Percentiles rank a stretch among this genome's conserved stretches.
These are phyloP conservation scores for Anoura caudifer DNA, from an alignment of 2,113 vertebrate species.

Conservation along the genomic window DNA sequence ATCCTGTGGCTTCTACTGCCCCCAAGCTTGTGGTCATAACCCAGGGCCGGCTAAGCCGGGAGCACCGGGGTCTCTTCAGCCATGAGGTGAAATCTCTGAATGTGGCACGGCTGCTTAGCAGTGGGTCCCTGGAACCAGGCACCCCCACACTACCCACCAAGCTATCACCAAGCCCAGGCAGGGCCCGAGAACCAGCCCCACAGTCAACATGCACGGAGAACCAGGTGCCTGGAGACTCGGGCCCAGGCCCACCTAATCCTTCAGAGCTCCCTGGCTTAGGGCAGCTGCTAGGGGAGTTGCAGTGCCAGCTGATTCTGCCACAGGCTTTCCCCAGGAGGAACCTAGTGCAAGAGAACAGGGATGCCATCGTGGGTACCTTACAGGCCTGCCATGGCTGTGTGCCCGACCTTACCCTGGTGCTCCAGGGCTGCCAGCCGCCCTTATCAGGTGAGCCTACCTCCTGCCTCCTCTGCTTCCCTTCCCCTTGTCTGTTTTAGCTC, in stretches of 20 bases:
- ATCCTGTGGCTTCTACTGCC: conserved; percentile 7
- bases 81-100: conserved; percentile 87
- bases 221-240: conserved; percentile 1
- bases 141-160: background rate
- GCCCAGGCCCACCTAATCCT: background rate
- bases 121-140: conserved; percentile 36
- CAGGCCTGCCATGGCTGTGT: conserved; percentile 76
- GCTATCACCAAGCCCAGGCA: conserved; percentile 2
- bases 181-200: background rate
- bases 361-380: conserved; percentile 77
- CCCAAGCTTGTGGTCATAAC: conserved; percentile 64
- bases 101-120: conserved; percentile 66
- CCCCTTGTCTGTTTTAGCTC: background rate
- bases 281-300: conserved; percentile 76
- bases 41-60: conserved; percentile 69
- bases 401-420: conserved; percentile 76
- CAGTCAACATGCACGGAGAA: conserved; percentile 58
- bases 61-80: conserved; percentile 83
- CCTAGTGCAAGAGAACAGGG: conserved; percentile 80
- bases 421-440: background rate
- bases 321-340: conserved; percentile 69
- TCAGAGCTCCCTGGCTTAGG: conserved; percentile 14
- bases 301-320: conserved; percentile 72
- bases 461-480: background rate
- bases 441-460: conserved; percentile 56